A percentile compares a stretch with the other conserved stretches of the same genome.
Evolutionary conservation across 1,140 invertebrate species (phyloP).

Genomic region (Acromyrmex echinatior): DNA sequence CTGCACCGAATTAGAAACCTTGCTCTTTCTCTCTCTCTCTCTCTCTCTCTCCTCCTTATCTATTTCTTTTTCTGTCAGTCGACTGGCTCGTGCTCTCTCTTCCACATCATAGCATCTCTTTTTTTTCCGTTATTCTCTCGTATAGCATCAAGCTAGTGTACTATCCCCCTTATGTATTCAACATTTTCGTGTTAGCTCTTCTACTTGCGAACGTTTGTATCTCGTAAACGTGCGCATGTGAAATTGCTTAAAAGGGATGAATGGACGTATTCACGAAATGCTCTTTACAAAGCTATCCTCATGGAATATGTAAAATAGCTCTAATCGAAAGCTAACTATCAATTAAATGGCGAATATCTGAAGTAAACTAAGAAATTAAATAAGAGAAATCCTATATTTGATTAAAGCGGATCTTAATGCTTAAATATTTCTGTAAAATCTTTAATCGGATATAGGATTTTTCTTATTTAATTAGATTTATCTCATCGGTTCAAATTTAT

Average conservation of each 20-base stretch:
- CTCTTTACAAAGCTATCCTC: background rate
- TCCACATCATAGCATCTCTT: background rate
- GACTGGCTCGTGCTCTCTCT: constrained; percentile 1
- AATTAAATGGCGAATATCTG: background rate
- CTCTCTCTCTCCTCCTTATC: background rate
- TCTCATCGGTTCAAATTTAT: too few relatives aligned
- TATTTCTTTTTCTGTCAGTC: constrained; percentile 28
- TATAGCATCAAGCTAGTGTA: background rate
- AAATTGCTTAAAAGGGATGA: constrained; percentile 76
- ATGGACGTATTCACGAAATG: constrained; percentile 1
- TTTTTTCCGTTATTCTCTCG: constrained; percentile 7
- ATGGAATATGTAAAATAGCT: background rate
- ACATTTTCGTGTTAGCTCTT: background rate
- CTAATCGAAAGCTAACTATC: background rate
- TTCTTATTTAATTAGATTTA: too few relatives aligned
- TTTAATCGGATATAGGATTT: too few relatives aligned
- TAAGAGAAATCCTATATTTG: too few relatives aligned
- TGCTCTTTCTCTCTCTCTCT: constrained; percentile 28
- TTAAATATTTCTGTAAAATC: too few relatives aligned
- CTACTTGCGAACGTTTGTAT: constrained; percentile 30
- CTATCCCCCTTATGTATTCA: constrained; percentile 26
- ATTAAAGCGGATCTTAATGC: too few relatives aligned
- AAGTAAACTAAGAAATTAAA: background rate
- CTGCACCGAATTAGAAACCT: constrained; percentile 85
- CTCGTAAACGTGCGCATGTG: constrained; percentile 67